A percentile compares a stretch with the other conserved stretches of the same genome.
phyloP scores from a whole-genome alignment of 2,113 vertebrate species.

The Scytalopus superciliaris region DNA sequence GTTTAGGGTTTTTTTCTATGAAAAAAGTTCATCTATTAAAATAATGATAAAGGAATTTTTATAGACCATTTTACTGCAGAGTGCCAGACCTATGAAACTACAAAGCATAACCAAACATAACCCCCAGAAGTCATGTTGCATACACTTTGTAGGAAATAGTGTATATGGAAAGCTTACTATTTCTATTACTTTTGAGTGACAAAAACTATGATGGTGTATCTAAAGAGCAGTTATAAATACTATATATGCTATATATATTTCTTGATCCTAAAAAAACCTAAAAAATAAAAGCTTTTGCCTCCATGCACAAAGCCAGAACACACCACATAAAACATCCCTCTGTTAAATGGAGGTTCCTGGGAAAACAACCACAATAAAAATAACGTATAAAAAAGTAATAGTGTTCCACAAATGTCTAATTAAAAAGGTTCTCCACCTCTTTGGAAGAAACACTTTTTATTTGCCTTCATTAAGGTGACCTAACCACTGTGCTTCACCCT shows the following conservation, averaged over 20 bases:
- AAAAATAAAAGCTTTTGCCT: neutral
- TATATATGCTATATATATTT: neutral
- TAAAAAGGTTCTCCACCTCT: slow-evolving; percentile 60
- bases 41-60: neutral
- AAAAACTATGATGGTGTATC: neutral
- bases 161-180: neutral
- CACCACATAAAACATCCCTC: slow-evolving; percentile 16
- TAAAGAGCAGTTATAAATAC: neutral
- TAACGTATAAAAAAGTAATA: slow-evolving; percentile 60
- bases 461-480: slow-evolving; percentile 67
- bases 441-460: slow-evolving; percentile 70
- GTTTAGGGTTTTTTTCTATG: neutral
- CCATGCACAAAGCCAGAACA: neutral
- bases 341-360: slow-evolving; percentile 29
- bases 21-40: neutral
- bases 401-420: slow-evolving; percentile 62
- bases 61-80: neutral
- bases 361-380: slow-evolving; percentile 64
- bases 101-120: neutral
- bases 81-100: neutral
- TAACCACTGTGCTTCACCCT: slow-evolving; percentile 53
- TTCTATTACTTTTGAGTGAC: neutral
- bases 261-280: neutral
- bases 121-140: neutral
- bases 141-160: neutral